Percentiles rank a stretch among this genome's conserved stretches.
Conservation (phyloP, 2,113 vertebrate species). For the Tachysurus vachellii region DNA sequence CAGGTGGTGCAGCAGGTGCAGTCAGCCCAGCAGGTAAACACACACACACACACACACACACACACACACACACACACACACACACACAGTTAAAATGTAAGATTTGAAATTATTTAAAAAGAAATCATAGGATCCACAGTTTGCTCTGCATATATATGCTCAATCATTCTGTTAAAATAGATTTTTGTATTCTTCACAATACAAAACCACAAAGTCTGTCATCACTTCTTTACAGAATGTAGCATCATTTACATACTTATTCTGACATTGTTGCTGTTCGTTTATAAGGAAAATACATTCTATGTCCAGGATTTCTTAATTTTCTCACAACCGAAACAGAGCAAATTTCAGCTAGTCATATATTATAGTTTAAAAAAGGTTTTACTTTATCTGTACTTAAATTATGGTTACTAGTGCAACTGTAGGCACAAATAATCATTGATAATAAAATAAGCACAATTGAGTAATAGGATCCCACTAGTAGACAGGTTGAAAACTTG, state of each 20-base stretch:
- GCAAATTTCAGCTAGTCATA: neutral
- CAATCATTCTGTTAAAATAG: neutral
- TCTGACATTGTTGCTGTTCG: neutral
- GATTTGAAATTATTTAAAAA: too few relatives aligned
- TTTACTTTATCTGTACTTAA: neutral
- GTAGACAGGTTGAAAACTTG: neutral
- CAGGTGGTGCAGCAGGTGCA: slow-evolving; percentile 92
- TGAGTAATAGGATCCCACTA: neutral
- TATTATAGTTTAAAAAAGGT: neutral
- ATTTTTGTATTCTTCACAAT: neutral
- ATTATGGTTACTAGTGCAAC: neutral
- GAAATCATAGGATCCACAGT: neutral
- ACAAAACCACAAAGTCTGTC: neutral
- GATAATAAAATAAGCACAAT: neutral
- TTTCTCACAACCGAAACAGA: neutral
- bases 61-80: slow-evolving; percentile 4
- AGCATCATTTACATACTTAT: neutral
- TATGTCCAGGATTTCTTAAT: neutral
- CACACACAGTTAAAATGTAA: neutral
- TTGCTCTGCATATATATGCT: neutral
- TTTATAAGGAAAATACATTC: neutral
- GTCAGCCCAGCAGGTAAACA: slow-evolving; percentile 81
- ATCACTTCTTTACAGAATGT: neutral
- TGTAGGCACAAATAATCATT: neutral
- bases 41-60: neutral